A percentile compares a stretch with the other conserved stretches of the same genome.
These are phyloP conservation scores for Anser brachyrhynchus DNA, from an alignment of 2,113 vertebrate species.

Conservation along the genomic window DNA sequence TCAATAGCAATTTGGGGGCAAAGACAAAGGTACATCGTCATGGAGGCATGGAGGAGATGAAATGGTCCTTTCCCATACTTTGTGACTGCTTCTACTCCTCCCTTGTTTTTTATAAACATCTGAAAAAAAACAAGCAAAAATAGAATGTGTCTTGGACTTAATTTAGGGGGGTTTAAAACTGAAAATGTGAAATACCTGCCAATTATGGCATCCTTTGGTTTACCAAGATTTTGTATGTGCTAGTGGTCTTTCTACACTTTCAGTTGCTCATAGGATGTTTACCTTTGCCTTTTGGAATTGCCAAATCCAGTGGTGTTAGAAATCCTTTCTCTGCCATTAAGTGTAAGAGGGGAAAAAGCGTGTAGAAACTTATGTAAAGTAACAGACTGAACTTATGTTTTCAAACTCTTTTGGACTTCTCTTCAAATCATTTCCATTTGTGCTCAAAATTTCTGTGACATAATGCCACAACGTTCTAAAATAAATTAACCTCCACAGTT, in stretches of 20 bases:
- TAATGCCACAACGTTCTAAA: slow-evolving; percentile 61
- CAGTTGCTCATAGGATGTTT: not conserved
- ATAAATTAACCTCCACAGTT: slow-evolving; percentile 46
- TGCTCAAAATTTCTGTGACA: slow-evolving; percentile 64
- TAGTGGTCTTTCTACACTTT: not conserved
- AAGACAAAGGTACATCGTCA: not conserved
- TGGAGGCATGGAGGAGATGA: not conserved
- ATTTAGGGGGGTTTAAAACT: not conserved
- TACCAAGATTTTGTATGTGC: not conserved
- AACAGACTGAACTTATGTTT: not conserved
- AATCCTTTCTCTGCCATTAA: slow-evolving; percentile 46
- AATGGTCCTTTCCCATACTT: not conserved
- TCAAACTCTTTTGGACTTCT: slow-evolving; percentile 20
- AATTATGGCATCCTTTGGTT: not conserved
- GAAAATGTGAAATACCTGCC: not conserved
- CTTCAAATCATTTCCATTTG: slow-evolving; percentile 65
- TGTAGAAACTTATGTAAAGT: slow-evolving; percentile 6
- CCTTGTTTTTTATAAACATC: not conserved
- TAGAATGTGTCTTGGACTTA: not conserved
- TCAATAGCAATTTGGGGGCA: slow-evolving; percentile 16
- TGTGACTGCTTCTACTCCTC: not conserved
- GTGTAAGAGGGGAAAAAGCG: slow-evolving; percentile 29
- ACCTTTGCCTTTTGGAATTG: slow-evolving; percentile 21
- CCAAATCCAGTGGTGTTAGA: not conserved
- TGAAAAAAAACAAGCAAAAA: slow-evolving; percentile 34